Percentiles rank a stretch among this genome's conserved stretches.
Evolutionary conservation across 2,888 invertebrate genomes (phyloP).

Genomic region (Notodonta dromedarius): DNA sequence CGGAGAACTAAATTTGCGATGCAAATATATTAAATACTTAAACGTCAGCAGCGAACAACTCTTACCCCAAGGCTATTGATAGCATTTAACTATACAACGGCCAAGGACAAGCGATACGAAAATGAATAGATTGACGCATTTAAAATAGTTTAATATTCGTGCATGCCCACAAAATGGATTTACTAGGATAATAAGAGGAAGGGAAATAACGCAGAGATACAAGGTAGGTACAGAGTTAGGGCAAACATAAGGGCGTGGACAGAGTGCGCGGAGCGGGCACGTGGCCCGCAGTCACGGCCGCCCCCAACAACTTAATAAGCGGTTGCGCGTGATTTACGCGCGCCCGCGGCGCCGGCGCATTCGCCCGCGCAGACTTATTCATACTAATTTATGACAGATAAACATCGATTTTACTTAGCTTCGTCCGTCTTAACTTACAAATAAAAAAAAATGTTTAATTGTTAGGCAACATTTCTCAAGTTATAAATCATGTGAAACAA

Average conservation of each 20-base stretch:
- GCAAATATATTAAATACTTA: no score
- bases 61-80: no score
- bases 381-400: constrained; percentile 81
- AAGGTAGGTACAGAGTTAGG: constrained; percentile 54
- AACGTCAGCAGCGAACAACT: no score
- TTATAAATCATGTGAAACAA: no score
- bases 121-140: no score
- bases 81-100: no score
- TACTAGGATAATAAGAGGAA: constrained; percentile 30
- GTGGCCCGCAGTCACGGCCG: constrained; percentile 76
- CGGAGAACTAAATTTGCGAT: no score
- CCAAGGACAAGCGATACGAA: constrained; percentile 1
- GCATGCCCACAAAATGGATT: constrained; percentile 22
- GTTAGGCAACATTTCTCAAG: no score
- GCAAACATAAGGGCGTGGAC: constrained; percentile 76
- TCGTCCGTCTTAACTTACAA: constrained; percentile 19
- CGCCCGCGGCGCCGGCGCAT: constrained; percentile 80
- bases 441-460: background rate
- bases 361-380: constrained; percentile 66
- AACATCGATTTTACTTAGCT: constrained; percentile 64
- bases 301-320: constrained; percentile 82
- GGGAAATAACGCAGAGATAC: constrained; percentile 41
- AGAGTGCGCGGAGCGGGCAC: constrained; percentile 58
- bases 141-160: constrained; percentile 23
- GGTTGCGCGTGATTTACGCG: constrained; percentile 80